Evolutionary conservation across 2,888 invertebrate species (phyloP).

Genomic region (Incurvaria masculella): DNA sequence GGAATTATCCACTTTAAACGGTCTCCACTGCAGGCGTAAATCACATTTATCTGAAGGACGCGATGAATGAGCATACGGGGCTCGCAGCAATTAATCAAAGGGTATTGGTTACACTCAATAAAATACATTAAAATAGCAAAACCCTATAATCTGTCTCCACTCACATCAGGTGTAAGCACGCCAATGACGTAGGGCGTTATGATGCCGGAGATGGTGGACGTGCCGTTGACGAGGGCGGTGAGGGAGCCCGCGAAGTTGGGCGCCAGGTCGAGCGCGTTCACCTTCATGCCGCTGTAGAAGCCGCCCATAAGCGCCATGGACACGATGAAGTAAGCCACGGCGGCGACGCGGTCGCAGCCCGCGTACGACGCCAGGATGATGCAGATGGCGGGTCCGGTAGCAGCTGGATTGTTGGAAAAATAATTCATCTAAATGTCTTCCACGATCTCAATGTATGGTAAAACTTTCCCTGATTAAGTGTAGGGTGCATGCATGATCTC

Average conservation of each 20-base stretch:
- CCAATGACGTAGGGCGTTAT: constrained; percentile 63
- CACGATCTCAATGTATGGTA: no score
- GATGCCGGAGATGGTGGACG: constrained; percentile 63
- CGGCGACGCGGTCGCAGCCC: constrained; percentile 54
- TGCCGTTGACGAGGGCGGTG: constrained; percentile 64
- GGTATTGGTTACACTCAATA: no score
- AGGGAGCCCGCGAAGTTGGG: constrained; percentile 64
- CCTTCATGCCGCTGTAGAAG: constrained; percentile 68
- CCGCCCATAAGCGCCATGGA: constrained; percentile 69
- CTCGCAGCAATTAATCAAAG: no score
- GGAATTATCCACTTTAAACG: no score
- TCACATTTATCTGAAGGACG: no score
- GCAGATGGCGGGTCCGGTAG: constrained; percentile 62
- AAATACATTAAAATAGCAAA: no score
- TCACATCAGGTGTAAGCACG: constrained; percentile 59
- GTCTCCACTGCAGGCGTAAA: no score
- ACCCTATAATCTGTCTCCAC: no score
- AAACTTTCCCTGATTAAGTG: no score
- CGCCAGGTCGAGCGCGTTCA: constrained; percentile 62
- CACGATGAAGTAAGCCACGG: constrained; percentile 60
- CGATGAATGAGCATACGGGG: no score
- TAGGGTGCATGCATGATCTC: no score
- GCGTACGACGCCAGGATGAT: constrained; percentile 62
- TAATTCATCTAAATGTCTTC: no score
- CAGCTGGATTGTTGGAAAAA: constrained; percentile 40